Evolutionary conservation across 1,140 invertebrate species (phyloP), one percentile per base, ranked within the genome.

Genomic region (Drosophila fuyamai): DNA sequence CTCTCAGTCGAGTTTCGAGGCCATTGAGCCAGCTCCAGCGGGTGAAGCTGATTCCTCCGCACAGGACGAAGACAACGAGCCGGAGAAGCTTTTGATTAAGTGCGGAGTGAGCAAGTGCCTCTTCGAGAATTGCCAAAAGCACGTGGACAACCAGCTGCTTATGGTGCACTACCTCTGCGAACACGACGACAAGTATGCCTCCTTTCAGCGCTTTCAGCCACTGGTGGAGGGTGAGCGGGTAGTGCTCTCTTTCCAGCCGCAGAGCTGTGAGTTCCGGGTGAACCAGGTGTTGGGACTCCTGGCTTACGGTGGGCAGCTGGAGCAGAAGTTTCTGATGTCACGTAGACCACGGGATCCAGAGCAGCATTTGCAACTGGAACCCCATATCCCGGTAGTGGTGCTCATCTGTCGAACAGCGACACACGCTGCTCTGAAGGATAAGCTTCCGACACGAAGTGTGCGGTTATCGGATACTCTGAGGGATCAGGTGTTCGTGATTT

Each of bases 91-190:
- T 5, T 13, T 75, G 0, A 74, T 88, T 7, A 50, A 44, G 10
- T 62, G 46, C 38, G 61, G 61, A 0, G 43, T 29, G 5, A 80
- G 40, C 43, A 29, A 51, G 7, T 89, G 84, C 44, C n/a, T 81
- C 2, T 89, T 79, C 12, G 66, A 76, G 0, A 16, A 48, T 27
- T 89, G 84, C 14, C 56, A 48, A 4, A 75, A 51, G 0, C 36
- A 7, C 14, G 43, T 89, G 5, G 66, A 89, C 38, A 89, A 51
- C n/a, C 84, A 90, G 36, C 41, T 89, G 23, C 47, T 90, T 12
- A 14, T 89, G 32, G 58, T 89, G 10, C 84, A 89, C 77, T 89
- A 90, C 27, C 38, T 84, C n/a, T 74, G 47, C 35, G 80, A 89
- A 44, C 84, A 89, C 13, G 54, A 60, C 14, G 46, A 58, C 14